These are phyloP conservation scores for Pantherophis vulpinus DNA, from an alignment of 2,797 vertebrate genomes.

Conservation along the genomic window DNA sequence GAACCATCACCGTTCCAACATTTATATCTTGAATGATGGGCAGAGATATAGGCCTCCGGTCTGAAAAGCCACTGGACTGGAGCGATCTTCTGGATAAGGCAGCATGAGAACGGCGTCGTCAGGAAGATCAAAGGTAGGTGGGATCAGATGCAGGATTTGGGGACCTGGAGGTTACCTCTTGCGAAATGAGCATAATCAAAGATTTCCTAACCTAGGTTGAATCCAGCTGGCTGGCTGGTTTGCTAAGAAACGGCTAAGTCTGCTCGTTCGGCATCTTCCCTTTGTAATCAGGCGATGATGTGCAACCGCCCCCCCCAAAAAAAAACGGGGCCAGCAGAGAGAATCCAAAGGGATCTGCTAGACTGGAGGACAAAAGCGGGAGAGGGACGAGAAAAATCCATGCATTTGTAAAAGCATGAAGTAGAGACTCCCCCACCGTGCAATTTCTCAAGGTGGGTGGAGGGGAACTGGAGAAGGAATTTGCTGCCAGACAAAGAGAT, in stretches of 20 bases:
- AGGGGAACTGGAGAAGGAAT: not conserved
- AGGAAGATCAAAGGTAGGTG: not conserved
- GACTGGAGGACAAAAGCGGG: not conserved
- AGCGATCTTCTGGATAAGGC: not conserved
- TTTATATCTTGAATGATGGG: not conserved
- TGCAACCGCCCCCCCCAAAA: too few relatives aligned
- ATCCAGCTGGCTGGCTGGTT: not conserved
- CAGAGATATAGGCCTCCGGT: not conserved
- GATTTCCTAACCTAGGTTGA: not conserved
- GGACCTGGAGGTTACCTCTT: not conserved
- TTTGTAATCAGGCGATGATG: not conserved
- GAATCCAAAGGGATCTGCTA: not conserved
- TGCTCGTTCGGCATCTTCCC: not conserved
- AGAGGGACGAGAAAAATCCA: too few relatives aligned
- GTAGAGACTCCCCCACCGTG: not conserved
- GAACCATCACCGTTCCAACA: not conserved
- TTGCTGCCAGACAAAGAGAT: not conserved
- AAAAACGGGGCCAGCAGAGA: not conserved
- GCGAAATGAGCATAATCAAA: not conserved
- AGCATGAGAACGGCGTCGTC: not conserved
- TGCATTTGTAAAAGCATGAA: not conserved
- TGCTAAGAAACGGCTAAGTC: not conserved
- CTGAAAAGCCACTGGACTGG: not conserved
- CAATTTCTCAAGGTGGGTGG: rapidly evolving
- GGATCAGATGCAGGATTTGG: not conserved